These are phyloP conservation scores for Hirudo medicinalis DNA, from an alignment of 1,140 invertebrate species.

Conservation along the genomic window DNA sequence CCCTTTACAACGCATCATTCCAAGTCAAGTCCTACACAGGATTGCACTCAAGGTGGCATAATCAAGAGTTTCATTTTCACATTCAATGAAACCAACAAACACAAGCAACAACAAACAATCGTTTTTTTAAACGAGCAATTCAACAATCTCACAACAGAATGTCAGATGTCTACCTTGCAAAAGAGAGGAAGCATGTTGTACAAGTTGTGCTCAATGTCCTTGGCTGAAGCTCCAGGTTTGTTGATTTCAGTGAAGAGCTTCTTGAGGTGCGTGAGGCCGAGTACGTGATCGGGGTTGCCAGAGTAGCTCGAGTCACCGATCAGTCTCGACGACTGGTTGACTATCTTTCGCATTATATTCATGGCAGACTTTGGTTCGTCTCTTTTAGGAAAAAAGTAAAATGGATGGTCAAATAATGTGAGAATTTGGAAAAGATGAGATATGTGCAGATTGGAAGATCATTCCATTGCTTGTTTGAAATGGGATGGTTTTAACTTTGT, in stretches of 20 bases:
- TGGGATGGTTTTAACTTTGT: background rate
- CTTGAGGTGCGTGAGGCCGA: constrained; percentile 85
- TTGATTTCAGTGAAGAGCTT: constrained; percentile 88
- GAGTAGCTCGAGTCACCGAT: background rate
- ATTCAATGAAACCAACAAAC: too few relatives aligned
- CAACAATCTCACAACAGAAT: background rate
- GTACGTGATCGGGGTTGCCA: constrained; percentile 31
- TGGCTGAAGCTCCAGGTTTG: constrained; percentile 50
- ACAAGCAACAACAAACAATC: too few relatives aligned
- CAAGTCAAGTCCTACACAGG: too few relatives aligned
- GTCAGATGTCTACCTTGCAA: constrained; percentile 63
- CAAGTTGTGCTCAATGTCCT: constrained; percentile 76
- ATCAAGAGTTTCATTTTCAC: too few relatives aligned
- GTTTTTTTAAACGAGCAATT: too few relatives aligned
- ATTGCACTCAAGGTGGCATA: too few relatives aligned
- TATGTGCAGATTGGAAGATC: too few relatives aligned
- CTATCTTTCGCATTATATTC: constrained; percentile 31
- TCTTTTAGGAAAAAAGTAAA: too few relatives aligned
- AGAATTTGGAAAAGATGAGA: too few relatives aligned
- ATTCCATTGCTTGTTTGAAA: background rate
- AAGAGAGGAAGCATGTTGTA: constrained; percentile 97
- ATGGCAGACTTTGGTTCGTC: constrained; percentile 18
- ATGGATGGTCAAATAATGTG: too few relatives aligned
- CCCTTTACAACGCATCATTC: too few relatives aligned
- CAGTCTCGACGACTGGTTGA: constrained; percentile 21